These are phyloP conservation scores for Phyllostomus discolor DNA, from an alignment of 2,113 vertebrate genomes.

Conservation along the genomic window DNA sequence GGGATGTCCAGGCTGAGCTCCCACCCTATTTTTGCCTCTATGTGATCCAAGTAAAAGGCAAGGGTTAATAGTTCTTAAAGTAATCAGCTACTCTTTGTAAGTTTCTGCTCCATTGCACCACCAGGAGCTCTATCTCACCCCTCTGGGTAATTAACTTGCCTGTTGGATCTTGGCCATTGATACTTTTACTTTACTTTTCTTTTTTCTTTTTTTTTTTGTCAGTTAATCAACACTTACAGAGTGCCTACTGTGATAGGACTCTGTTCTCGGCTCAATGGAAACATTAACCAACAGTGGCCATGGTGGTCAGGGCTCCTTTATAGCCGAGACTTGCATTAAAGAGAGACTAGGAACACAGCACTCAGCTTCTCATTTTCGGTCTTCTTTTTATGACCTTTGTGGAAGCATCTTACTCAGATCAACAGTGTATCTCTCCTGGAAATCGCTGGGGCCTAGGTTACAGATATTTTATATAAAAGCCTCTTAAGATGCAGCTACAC, in stretches of 20 bases:
- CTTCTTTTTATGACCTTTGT: neutral
- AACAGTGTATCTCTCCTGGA: neutral
- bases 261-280: constrained; percentile 25
- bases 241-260: neutral
- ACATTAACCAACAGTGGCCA: neutral
- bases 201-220: constrained; percentile 20
- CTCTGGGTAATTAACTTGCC: constrained; percentile 44
- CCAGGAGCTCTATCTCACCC: neutral
- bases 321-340: neutral
- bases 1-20: neutral
- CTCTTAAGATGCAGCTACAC: neutral
- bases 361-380: neutral
- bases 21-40: neutral
- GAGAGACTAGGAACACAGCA: neutral
- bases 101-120: neutral
- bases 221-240: constrained; percentile 54
- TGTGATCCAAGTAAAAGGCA: neutral
- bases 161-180: constrained; percentile 32
- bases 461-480: neutral
- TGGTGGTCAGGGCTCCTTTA: neutral
- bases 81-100: neutral
- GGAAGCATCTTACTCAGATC: neutral
- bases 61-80: neutral
- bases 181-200: constrained; percentile 31
- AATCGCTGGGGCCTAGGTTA: neutral